These are phyloP conservation scores for Staurois parvus DNA, from an alignment of 2,797 vertebrate genomes.

Conservation along the genomic window DNA sequence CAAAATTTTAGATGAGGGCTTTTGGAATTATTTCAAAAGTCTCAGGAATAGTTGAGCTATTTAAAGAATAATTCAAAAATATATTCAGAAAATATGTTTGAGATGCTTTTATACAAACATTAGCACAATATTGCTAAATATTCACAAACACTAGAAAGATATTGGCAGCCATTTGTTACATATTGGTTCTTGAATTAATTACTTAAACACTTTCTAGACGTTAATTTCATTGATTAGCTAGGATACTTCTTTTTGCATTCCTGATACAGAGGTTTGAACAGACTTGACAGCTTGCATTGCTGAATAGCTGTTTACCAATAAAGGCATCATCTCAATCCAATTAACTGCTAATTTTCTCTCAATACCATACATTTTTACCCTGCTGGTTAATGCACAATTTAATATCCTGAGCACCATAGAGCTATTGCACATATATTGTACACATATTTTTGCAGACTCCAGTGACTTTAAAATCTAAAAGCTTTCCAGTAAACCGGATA, in stretches of 20 bases:
- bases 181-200: slow-evolving; percentile 28
- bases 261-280: slow-evolving; percentile 5
- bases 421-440: too few relatives aligned
- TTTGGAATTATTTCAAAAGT: too few relatives aligned
- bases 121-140: neutral
- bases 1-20: too few relatives aligned
- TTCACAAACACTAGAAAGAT: neutral
- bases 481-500: too few relatives aligned
- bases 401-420: neutral
- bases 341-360: slow-evolving; percentile 44
- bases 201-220: slow-evolving; percentile 24
- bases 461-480: too few relatives aligned
- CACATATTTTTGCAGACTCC: neutral
- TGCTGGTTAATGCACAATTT: neutral
- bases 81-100: too few relatives aligned
- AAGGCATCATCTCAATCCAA: slow-evolving; percentile 42
- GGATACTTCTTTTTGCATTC: slow-evolving; percentile 20
- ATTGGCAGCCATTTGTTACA: slow-evolving; percentile 1
- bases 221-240: slow-evolving; percentile 22
- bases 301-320: slow-evolving; percentile 39
- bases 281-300: slow-evolving; percentile 37
- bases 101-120: too few relatives aligned
- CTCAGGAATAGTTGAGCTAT: too few relatives aligned
- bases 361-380: neutral
- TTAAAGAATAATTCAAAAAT: too few relatives aligned